These are phyloP conservation scores for Anastatus disparis DNA, from an alignment of 1,140 invertebrate species.

Conservation along the genomic window DNA sequence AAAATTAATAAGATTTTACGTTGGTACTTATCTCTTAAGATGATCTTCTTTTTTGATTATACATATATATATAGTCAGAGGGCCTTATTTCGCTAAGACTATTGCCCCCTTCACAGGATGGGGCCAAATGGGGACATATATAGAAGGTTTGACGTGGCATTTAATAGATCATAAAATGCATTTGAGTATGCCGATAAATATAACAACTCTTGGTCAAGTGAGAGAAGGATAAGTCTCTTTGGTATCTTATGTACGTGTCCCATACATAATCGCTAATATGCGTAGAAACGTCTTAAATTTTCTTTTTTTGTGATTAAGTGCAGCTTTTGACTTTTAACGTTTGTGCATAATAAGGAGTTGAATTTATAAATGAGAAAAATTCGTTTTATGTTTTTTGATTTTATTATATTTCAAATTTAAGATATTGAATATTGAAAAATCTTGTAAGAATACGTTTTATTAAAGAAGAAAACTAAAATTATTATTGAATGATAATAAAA, in stretches of 20 bases:
- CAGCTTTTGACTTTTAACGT: neutral
- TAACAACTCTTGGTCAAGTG: conserved; percentile 60
- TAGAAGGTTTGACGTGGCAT: conserved; percentile 58
- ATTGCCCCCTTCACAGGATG: conserved; percentile 42
- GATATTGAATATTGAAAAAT: too few relatives aligned
- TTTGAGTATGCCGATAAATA: conserved; percentile 67
- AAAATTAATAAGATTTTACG: conserved; percentile 25
- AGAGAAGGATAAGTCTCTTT: neutral
- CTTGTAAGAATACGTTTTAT: too few relatives aligned
- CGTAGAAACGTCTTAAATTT: conserved; percentile 9
- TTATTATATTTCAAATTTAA: too few relatives aligned
- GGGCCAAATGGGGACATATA: conserved; percentile 49
- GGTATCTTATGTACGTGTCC: conserved; percentile 52
- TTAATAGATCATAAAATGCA: conserved; percentile 66
- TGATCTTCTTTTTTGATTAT: neutral
- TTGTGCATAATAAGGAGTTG: too few relatives aligned
- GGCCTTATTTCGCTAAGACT: conserved; percentile 40
- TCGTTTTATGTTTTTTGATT: too few relatives aligned
- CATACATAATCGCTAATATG: conserved; percentile 43
- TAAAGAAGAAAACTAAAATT: too few relatives aligned
- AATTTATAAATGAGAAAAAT: too few relatives aligned
- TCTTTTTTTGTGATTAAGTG: conserved; percentile 44
- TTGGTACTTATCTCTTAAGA: neutral
- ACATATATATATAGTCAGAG: neutral
- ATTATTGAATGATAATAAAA: too few relatives aligned